These are phyloP conservation scores for Typhlichthys eigenmanni DNA, from an alignment of 2,797 vertebrate species.

Conservation along the genomic window DNA sequence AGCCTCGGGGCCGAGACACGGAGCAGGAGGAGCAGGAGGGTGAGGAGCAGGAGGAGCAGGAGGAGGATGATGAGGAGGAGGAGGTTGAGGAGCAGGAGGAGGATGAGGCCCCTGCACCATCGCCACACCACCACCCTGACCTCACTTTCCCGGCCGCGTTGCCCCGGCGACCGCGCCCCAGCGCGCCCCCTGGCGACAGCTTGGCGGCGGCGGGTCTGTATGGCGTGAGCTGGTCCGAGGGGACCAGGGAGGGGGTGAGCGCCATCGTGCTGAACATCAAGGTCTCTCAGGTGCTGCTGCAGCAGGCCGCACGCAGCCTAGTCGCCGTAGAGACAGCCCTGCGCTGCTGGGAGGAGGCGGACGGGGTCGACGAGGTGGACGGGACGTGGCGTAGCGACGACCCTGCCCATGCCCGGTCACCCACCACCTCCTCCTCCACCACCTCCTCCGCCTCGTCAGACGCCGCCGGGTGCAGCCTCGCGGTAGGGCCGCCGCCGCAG, in stretches of 20 bases:
- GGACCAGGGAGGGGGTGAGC: constrained; percentile 33
- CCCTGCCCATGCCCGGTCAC: background rate
- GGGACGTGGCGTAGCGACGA: background rate
- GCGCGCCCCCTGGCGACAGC: background rate
- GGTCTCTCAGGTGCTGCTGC: constrained; percentile 54
- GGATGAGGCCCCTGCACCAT: background rate
- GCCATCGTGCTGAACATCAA: constrained; percentile 59
- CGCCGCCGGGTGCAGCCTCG: constrained; percentile 4
- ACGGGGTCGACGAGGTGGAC: constrained; percentile 18
- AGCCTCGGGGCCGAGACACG: constrained; percentile 15
- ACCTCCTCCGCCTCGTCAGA: background rate
- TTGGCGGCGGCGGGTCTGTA: background rate
- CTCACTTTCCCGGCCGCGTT: background rate
- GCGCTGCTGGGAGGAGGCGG: background rate
- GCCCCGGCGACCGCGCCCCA: background rate
- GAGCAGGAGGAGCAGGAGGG: background rate
- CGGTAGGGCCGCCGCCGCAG: constrained; percentile 47
- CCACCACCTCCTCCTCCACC: background rate
- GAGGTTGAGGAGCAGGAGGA: background rate
- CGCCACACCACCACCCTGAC: constrained; percentile 2
- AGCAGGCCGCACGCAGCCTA: constrained; percentile 47
- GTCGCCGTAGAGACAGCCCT: constrained; percentile 15
- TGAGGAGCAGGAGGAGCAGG: background rate
- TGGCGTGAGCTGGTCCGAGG: background rate
- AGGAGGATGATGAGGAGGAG: background rate